phyloP scores from a whole-genome alignment of 37 sponge, comb jelly and placozoan genomes.

The Chondrosia reniformis region DNA sequence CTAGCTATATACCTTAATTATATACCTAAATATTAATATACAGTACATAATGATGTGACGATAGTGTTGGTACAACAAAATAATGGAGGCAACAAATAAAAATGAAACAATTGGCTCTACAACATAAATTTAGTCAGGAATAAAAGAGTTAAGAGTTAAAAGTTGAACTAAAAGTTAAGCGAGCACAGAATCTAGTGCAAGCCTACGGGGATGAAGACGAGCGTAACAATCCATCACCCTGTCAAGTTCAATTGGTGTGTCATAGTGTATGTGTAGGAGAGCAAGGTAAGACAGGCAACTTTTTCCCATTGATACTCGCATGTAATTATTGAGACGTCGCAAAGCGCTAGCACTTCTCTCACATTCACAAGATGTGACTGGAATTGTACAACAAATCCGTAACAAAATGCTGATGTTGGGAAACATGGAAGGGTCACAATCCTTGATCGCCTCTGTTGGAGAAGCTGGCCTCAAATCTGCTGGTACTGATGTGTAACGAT shows the following conservation, averaged over 20 bases:
- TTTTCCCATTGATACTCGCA: conserved; percentile 42
- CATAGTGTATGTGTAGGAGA: conserved; percentile 9
- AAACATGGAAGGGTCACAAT: conserved; percentile 17
- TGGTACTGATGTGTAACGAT: not conserved
- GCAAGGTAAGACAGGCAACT: not conserved
- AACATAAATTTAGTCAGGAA: too few relatives aligned
- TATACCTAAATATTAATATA: too few relatives aligned
- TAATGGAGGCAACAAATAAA: too few relatives aligned
- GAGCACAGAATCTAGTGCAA: not conserved
- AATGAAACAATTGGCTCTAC: too few relatives aligned
- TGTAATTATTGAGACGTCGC: conserved; percentile 29
- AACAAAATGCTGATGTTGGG: conserved; percentile 22
- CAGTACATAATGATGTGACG: too few relatives aligned
- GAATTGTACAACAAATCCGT: conserved; percentile 43
- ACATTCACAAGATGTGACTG: conserved; percentile 48
- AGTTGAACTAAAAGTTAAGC: not conserved
- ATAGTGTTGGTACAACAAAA: too few relatives aligned
- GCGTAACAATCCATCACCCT: not conserved
- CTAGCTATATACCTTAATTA: too few relatives aligned
- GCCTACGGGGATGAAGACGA: not conserved
- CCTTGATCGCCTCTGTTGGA: conserved; percentile 28
- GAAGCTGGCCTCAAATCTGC: conserved; percentile 24
- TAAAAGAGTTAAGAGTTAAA: not conserved
- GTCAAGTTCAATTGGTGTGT: not conserved
- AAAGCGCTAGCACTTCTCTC: conserved; percentile 46